Evolutionary conservation across 2,888 invertebrate genomes (phyloP).

Genomic region (Rotaria magnacalcarata): DNA sequence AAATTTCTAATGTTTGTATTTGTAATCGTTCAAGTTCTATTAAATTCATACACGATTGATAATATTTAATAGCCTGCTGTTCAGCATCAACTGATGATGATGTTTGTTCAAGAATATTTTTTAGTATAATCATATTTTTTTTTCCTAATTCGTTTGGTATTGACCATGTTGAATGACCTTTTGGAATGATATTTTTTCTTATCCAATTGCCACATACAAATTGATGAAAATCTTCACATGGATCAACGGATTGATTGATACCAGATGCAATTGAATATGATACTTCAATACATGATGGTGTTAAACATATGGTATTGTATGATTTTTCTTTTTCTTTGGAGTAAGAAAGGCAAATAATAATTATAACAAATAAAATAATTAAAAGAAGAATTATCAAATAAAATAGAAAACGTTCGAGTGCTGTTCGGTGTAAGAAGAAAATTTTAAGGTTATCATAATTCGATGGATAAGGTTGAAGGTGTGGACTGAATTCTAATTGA

Average conservation of each 20-base stretch:
- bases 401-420: not conserved
- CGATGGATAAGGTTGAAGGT: not conserved
- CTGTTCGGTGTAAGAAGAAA: not conserved
- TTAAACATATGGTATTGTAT: not conserved
- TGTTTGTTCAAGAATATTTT: conserved; percentile 67
- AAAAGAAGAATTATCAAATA: not conserved
- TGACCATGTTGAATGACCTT: conserved; percentile 90
- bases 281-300: conserved; percentile 35
- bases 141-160: conserved; percentile 86
- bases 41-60: conserved; percentile 81
- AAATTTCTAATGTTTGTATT: conserved; percentile 72
- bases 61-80: conserved; percentile 80
- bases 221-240: conserved; percentile 50
- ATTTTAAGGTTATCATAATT: not conserved
- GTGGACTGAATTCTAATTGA: not conserved
- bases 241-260: conserved; percentile 38
- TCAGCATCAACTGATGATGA: conserved; percentile 69
- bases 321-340: not conserved
- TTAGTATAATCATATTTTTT: conserved; percentile 82
- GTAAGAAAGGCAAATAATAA: not conserved
- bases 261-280: not conserved
- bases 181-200: conserved; percentile 82
- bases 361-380: not conserved
- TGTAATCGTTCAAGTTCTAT: conserved; percentile 81
- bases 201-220: conserved; percentile 77